These are phyloP conservation scores for Limnephilus lunatus DNA, from an alignment of 2,888 invertebrate species.

Conservation along the genomic window DNA sequence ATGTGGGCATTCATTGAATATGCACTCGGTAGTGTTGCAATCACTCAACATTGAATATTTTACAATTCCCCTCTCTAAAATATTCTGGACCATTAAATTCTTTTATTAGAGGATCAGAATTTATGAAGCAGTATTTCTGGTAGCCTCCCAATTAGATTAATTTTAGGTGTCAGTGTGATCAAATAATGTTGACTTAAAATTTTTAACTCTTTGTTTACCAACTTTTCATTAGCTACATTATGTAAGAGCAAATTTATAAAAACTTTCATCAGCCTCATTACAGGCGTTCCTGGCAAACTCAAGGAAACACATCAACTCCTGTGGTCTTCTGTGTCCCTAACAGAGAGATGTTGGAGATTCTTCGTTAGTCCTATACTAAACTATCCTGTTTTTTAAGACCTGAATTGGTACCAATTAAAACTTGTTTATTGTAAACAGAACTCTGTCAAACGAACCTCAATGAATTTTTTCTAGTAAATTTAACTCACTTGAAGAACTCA, in stretches of 20 bases:
- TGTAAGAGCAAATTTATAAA: too few relatives aligned
- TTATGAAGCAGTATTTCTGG: neutral
- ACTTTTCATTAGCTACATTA: too few relatives aligned
- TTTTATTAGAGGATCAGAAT: neutral
- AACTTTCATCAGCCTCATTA: too few relatives aligned
- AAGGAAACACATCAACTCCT: too few relatives aligned
- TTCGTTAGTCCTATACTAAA: too few relatives aligned
- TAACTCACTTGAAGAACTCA: conserved; percentile 80
- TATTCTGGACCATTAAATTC: neutral
- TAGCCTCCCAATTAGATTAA: neutral
- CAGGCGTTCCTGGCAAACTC: too few relatives aligned
- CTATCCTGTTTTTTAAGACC: too few relatives aligned
- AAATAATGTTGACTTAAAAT: too few relatives aligned
- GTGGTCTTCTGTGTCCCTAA: too few relatives aligned
- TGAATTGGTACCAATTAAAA: too few relatives aligned
- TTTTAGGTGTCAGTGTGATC: neutral
- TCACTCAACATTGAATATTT: neutral
- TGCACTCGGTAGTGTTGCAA: neutral
- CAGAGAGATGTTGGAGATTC: too few relatives aligned
- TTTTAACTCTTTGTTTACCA: too few relatives aligned
- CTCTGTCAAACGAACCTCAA: neutral
- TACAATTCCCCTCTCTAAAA: neutral
- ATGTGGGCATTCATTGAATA: neutral
- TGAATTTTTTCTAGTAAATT: neutral
- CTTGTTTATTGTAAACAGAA: neutral